Percentiles rank a stretch among this genome's conserved stretches.
Evolutionary conservation across 2,797 vertebrate genomes (phyloP).

Genomic region (Xenentodon cancila): DNA sequence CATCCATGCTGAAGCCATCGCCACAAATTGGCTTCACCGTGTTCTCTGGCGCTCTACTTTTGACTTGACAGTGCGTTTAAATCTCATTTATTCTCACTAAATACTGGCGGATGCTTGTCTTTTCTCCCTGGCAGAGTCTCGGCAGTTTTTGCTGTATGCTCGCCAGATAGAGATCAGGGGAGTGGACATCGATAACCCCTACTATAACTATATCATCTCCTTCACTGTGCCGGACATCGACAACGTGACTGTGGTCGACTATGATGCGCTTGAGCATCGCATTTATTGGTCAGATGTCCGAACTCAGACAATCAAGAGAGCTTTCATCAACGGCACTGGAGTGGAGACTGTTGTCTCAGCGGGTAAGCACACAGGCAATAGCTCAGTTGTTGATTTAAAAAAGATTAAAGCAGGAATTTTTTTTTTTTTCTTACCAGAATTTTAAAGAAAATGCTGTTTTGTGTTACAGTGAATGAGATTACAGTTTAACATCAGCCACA

Average conservation of each 20-base stretch:
- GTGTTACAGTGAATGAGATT: too few species aligned
- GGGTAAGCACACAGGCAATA: conserved; percentile 74
- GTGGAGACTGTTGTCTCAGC: conserved; percentile 95
- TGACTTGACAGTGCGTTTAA: conserved; percentile 32
- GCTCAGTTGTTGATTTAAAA: too few species aligned
- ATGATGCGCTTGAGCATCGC: conserved; percentile 91
- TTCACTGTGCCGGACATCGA: conserved; percentile 98
- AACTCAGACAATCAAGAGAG: conserved; percentile 96
- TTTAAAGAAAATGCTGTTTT: too few species aligned
- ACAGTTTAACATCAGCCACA: too few species aligned
- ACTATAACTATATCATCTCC: conserved; percentile 99
- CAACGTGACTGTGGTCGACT: conserved; percentile 96
- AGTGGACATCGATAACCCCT: conserved; percentile 95
- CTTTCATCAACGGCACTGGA: conserved; percentile 96
- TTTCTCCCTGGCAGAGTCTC: conserved; percentile 82
- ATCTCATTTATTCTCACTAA: conserved; percentile 25
- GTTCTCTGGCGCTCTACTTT: conserved; percentile 33
- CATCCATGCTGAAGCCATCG: conserved; percentile 26
- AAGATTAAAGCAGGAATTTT: too few species aligned
- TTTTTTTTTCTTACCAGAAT: too few species aligned
- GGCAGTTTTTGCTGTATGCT: conserved; percentile 95
- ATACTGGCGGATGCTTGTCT: conserved; percentile 21
- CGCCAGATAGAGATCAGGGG: conserved; percentile 98
- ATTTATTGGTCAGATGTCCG: conserved; percentile 98
- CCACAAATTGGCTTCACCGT: conserved; percentile 18